A percentile compares a stretch with the other conserved stretches of the same genome.
Evolutionary conservation across 1,140 invertebrate genomes (phyloP).

Genomic region (Diachasmimorpha longicaudata): DNA sequence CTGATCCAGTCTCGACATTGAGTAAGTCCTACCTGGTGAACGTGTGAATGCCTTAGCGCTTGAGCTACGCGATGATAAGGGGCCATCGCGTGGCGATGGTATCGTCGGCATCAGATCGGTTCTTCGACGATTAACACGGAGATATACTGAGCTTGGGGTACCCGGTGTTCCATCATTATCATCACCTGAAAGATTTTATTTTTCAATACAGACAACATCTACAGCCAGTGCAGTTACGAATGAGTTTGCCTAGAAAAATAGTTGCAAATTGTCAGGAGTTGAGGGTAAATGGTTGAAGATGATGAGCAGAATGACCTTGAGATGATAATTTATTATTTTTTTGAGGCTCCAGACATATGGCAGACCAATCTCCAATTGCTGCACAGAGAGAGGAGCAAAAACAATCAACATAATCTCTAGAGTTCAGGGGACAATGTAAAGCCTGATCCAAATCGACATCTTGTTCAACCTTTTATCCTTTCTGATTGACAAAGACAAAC

Average conservation of each 20-base stretch:
- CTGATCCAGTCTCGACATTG: conserved; percentile 89
- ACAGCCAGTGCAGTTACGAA: neutral
- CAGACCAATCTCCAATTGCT: too few relatives aligned
- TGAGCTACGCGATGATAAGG: conserved; percentile 60
- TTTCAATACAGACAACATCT: neutral
- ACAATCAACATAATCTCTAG: too few relatives aligned
- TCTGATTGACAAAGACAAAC: too few relatives aligned
- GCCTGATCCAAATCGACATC: too few relatives aligned
- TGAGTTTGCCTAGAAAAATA: neutral
- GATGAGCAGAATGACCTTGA: too few relatives aligned
- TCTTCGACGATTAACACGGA: conserved; percentile 79
- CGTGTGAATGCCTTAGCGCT: conserved; percentile 68
- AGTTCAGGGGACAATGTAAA: too few relatives aligned
- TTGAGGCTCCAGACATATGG: too few relatives aligned
- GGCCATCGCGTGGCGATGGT: conserved; percentile 72
- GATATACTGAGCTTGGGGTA: conserved; percentile 63
- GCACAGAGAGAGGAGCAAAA: too few relatives aligned
- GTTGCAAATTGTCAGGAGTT: neutral
- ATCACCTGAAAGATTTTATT: conserved; percentile 58
- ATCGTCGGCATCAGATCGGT: conserved; percentile 90
- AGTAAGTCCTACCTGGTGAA: conserved; percentile 87
- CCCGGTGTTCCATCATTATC: conserved; percentile 65
- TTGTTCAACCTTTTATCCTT: too few relatives aligned
- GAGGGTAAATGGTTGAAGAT: neutral
- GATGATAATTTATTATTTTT: too few relatives aligned